Evolutionary conservation across 2,888 invertebrate species (phyloP).

Genomic region (Lithophane socia): DNA sequence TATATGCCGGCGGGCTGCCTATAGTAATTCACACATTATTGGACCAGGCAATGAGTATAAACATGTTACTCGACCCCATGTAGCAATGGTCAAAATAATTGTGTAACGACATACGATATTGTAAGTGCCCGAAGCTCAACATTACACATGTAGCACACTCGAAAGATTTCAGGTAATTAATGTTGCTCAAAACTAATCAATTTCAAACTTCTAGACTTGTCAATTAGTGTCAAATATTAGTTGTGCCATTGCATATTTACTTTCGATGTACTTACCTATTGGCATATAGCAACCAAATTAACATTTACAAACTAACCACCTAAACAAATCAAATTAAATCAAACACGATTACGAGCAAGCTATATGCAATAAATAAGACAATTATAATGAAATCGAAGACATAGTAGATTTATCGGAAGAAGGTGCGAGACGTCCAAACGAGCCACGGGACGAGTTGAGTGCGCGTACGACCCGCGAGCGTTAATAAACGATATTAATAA

Average conservation of each 20-base stretch:
- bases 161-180: slow-evolving; percentile 35
- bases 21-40: slow-evolving; percentile 73
- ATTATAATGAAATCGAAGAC: slow-evolving; percentile 61
- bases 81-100: slow-evolving; percentile 54
- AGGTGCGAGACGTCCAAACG: slow-evolving; percentile 49
- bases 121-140: slow-evolving; percentile 31
- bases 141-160: slow-evolving; percentile 16
- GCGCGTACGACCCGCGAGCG: slow-evolving; percentile 82
- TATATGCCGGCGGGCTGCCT: slow-evolving; percentile 56
- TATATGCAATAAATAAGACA: slow-evolving; percentile 61
- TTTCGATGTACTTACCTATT: slow-evolving; percentile 9
- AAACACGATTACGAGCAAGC: slow-evolving; percentile 54
- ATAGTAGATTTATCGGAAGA: slow-evolving; percentile 61
- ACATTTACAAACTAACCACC: slow-evolving; percentile 36
- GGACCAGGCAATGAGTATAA: slow-evolving; percentile 70
- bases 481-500: slow-evolving; percentile 90
- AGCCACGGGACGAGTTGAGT: slow-evolving; percentile 45
- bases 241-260: slow-evolving; percentile 17
- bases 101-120: slow-evolving; percentile 39
- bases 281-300: slow-evolving; percentile 25
- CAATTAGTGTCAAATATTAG: slow-evolving; percentile 52
- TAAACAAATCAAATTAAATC: slow-evolving; percentile 65
- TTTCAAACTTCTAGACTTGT: slow-evolving; percentile 46
- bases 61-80: slow-evolving; percentile 47
- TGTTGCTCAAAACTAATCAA: slow-evolving; percentile 42